Evolutionary conservation across 2,113 vertebrate genomes (phyloP), one percentile per base, ranked within the genome.

Genomic region (Axis porcinus): DNA sequence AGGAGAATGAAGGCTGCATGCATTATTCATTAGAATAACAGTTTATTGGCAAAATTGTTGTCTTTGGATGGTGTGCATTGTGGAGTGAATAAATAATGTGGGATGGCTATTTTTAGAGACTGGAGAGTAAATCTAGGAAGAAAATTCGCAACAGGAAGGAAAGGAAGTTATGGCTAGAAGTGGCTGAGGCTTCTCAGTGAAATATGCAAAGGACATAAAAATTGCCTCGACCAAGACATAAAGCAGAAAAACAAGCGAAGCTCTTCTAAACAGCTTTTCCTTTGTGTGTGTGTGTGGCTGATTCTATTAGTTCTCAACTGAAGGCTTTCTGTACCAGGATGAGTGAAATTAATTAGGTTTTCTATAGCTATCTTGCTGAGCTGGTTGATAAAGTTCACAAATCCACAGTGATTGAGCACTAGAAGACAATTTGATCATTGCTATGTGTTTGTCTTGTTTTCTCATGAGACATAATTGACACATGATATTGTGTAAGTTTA

Each of bases 1-100:
- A 97, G 96, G 97, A 98, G 96, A 97, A 95, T 62, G 98, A 94
- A 97, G 94, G 36, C 79, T 55, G 54, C 64, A 96, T 98, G 98
- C 95, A 98, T 98, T 97, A 98, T 98, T 97, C 98, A 98, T 97
- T 36, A 95, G 97, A 92, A 91, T 97, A 98, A 96, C 97, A 98
- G 98, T 98, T 98, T 98, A 98, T 98, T 98, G 98, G 98, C 96
- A 96, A 98, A 98, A 97, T 98, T 98, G 98, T 98, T 98, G 97
- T 98, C 97, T 98, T 98, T 98, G 98, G 98, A 98, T 97, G 92
- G 97, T 95, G 95, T 97, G 97, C 96, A 98, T 98, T 97, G 98
- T 97, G 93, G 97, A 98, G 98, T 95, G 98, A 98, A 98, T 98
- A 98, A 98, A 98, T 98, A 98, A 97, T 98, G 94, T 2, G 95